Evolutionary conservation across 2,113 vertebrate genomes (phyloP), one percentile per base, ranked within the genome.

Genomic region (Mormyrus iriodes): DNA sequence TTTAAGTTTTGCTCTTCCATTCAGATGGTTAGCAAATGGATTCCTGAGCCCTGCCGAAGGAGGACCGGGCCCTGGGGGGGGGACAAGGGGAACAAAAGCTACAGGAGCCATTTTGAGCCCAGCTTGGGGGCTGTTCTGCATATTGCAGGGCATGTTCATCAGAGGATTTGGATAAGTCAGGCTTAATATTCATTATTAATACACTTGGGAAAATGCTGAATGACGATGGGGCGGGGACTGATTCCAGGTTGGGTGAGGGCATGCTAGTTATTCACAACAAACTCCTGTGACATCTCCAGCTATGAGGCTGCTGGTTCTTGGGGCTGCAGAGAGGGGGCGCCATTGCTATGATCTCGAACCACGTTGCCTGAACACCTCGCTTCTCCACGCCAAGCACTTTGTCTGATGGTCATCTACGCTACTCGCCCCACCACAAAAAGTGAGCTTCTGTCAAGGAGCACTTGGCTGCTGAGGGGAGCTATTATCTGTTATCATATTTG

Each of bases 141-240:
- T 35, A 31, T 27, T 39, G 51, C 51, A 55, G n/a, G 5, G 49
- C 48, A 24, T 9, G 13, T 19, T 86, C 27, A 46, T 42, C 49
- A 35, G n/a, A 86, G 85, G 85, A 53, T 86, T 86, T 86, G 51
- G 49, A 51, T 86, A 85, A 44, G 44, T 84, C 82, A 53, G 49
- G 49, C 85, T 86, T 35, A 35, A 31, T n/a, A 86, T 52, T 55
- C 51, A 86, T 61, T 61, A 61, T 87, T 61, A 61, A 87, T 87
- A 17, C 27, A 86, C 24, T 86, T 53, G 55, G 86, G 31, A 19
- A 42, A 17, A 87, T 53, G n/a, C n/a, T 53, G 51, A 86, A 35
- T 42, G 86, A 58, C 39, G 53, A 65, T 42, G 35, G 35, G 53
- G 86, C 35, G 13, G 8, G 51, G 51, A 53, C 27, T 31, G 84